Conservation (phyloP, 2,113 vertebrate genomes). For the Leucopsar rothschildi region DNA sequence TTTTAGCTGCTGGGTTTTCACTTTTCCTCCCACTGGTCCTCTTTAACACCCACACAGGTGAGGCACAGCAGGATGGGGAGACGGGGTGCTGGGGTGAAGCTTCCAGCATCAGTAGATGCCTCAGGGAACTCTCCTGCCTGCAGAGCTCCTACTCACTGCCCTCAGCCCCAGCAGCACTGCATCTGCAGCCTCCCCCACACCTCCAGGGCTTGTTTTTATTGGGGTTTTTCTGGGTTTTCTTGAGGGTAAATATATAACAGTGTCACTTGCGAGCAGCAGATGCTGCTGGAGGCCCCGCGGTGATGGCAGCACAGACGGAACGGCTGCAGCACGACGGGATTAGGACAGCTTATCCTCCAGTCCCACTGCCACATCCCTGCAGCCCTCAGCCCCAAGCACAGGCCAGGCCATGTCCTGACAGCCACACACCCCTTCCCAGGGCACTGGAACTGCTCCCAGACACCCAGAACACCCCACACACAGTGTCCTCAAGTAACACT, state of each 20-base stretch:
- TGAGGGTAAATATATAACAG: neutral
- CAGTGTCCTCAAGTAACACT: fast-evolving
- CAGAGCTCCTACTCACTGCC: neutral
- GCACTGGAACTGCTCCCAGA: neutral
- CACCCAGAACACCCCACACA: fast-evolving
- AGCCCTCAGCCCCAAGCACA: neutral
- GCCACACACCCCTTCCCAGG: fast-evolving
- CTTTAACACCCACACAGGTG: fast-evolving
- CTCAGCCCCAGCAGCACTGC: neutral
- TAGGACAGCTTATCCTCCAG: neutral
- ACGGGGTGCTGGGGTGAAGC: neutral
- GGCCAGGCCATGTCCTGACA: neutral
- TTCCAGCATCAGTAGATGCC: neutral
- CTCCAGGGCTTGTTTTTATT: neutral
- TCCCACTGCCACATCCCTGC: neutral
- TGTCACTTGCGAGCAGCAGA: neutral
- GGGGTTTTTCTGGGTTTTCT: fast-evolving
- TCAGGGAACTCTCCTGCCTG: neutral
- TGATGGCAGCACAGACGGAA: neutral
- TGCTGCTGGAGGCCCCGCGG: neutral
- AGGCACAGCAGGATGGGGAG: fast-evolving
- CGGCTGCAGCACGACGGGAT: neutral
- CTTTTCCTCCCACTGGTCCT: neutral
- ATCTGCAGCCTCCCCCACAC: neutral
- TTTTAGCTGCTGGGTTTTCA: neutral